These are phyloP conservation scores for Anguilla rostrata DNA, from an alignment of 2,113 vertebrate genomes.

Conservation along the genomic window DNA sequence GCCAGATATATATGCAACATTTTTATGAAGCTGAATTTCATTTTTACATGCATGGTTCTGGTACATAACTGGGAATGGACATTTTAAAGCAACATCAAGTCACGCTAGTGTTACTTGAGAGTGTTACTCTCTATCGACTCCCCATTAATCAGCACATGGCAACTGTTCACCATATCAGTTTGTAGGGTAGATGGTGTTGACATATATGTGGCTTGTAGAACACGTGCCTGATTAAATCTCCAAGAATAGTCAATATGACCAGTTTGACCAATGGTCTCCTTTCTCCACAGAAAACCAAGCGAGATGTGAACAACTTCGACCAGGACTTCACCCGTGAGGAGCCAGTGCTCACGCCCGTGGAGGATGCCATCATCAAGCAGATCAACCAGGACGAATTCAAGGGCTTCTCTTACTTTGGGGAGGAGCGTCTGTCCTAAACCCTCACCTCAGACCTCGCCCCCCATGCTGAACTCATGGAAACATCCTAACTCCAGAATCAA, in stretches of 20 bases:
- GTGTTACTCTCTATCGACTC: no score
- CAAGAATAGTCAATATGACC: background rate
- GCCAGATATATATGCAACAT: no score
- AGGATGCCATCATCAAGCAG: constrained; percentile 95
- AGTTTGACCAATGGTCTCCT: background rate
- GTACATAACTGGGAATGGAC: no score
- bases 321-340: constrained; percentile 99
- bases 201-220: no score
- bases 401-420: constrained; percentile 96
- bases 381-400: constrained; percentile 99
- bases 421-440: constrained; percentile 85
- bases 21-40: no score
- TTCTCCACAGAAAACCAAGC: constrained; percentile 89
- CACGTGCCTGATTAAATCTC: no score
- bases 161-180: no score
- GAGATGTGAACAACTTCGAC: constrained; percentile 99
- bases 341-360: constrained; percentile 89
- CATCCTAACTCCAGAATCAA: background rate
- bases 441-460: constrained; percentile 15
- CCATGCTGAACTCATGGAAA: constrained; percentile 30
- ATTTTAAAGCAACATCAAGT: no score
- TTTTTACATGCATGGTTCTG: no score
- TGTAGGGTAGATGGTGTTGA: no score
- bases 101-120: no score
- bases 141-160: no score